These are phyloP conservation scores for Pelusios castaneus DNA, from an alignment of 2,113 vertebrate species.

Conservation along the genomic window DNA sequence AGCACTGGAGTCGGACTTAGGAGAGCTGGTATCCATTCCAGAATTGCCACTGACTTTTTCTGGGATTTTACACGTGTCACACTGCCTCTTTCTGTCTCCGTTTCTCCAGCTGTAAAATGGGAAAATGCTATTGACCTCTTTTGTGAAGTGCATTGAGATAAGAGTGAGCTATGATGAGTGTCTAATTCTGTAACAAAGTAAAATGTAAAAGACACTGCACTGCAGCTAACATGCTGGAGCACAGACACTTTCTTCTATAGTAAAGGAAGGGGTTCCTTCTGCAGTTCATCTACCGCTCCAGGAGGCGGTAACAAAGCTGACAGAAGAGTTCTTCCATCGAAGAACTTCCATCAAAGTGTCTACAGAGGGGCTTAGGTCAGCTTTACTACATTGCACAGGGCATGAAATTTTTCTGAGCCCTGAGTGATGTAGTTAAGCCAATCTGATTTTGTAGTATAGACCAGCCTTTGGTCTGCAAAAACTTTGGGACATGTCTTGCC, in stretches of 20 bases:
- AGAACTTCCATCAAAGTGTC: too few species aligned
- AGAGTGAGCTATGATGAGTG: neutral
- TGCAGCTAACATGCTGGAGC: neutral
- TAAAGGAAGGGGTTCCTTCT: neutral
- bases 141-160: neutral
- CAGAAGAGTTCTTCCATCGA: neutral
- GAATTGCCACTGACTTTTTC: neutral
- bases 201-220: neutral
- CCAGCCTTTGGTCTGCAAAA: neutral
- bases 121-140: neutral
- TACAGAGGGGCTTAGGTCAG: neutral
- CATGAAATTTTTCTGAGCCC: neutral
- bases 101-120: fast-evolving
- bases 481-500: neutral
- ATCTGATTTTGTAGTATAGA: neutral
- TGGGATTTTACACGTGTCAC: neutral
- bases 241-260: neutral
- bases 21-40: neutral
- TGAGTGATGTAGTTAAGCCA: neutral
- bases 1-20: fast-evolving
- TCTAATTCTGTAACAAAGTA: neutral
- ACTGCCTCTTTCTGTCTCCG: neutral
- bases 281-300: neutral
- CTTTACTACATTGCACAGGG: neutral
- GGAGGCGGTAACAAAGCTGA: neutral